Base-by-base conservation (phyloP, 2,113 vertebrate species). In the Etheostoma cragini region DNA sequence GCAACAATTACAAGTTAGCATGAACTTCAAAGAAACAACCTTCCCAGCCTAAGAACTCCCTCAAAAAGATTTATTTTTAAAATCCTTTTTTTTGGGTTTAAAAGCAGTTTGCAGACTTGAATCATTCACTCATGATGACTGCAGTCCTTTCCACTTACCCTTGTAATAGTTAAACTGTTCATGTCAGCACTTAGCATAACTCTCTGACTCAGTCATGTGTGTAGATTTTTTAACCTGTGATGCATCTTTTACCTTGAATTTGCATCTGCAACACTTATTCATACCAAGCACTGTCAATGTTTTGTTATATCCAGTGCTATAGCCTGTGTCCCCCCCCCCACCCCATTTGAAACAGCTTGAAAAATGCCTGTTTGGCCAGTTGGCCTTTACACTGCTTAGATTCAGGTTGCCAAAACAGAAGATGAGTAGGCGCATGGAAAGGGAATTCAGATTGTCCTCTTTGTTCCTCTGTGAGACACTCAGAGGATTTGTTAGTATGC, bases 401-500 rank as follows among this genome's bases (percentile, higher is more conserved):
- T 58, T 67, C 54, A 49, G 42, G 33, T 42, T 0, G 15, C 57
- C 12, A 74, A 65, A 71, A 72, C 78, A 77, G 74, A 83, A 78
- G 70, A 70, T 47, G 68, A 80, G 78, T 78, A 81, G 68, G 47
- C 52, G 3, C 52, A 21, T 6, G 8, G 60, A 78, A 16, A 45
- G 30, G 14, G 38, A 76, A 77, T 68, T 77, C 35, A 57, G 46
- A 76, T 70, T 53, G 46, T 65, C 38, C 57, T 82, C 58, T 57
- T 58, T 47, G 26, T 70, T 67, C 42, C 33, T 70, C 52, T n/a
- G 15, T 22, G 74, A 69, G 73, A 78, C 58, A 45, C 45, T 54
- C 57, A 50, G 67, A 79, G 45, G 54, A 76, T 35, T 45, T 60
- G 61, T 73, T 45, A 33, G 57, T 45, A 63, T 74, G 84, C 54